Conservation (phyloP, 2,797 vertebrate genomes). For the Lagodon rhomboides region DNA sequence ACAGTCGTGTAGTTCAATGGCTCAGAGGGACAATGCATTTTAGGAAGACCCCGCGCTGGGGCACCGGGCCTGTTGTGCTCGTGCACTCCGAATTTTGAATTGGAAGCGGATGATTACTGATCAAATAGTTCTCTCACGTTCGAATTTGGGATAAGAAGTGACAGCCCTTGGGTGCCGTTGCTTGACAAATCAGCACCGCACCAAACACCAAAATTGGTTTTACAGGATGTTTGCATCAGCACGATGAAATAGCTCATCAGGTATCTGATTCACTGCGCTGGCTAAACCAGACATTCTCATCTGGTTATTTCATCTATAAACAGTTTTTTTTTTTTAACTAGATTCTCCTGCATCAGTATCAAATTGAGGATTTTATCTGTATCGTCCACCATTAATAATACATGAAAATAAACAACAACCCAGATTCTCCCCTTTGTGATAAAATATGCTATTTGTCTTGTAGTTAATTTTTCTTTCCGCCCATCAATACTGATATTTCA, state of each 20-base stretch:
- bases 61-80: background rate
- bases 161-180: background rate
- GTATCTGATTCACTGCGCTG: background rate
- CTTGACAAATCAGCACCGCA: constrained; percentile 12
- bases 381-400: background rate
- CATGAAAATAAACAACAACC: background rate
- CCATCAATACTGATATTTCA: background rate
- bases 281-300: background rate
- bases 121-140: background rate
- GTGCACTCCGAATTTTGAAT: background rate
- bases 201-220: background rate
- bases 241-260: background rate
- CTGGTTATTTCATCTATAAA: background rate
- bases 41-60: background rate
- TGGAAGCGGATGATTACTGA: constrained; percentile 5
- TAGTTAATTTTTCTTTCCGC: background rate
- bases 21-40: background rate
- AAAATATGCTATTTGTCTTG: background rate
- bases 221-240: background rate
- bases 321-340: background rate
- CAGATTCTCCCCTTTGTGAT: background rate
- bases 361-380: background rate
- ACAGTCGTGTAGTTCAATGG: background rate
- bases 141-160: background rate
- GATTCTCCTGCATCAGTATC: background rate